Base-by-base conservation (phyloP, 1,140 invertebrate genomes). In the Cyrtorhinus lividipennis region DNA sequence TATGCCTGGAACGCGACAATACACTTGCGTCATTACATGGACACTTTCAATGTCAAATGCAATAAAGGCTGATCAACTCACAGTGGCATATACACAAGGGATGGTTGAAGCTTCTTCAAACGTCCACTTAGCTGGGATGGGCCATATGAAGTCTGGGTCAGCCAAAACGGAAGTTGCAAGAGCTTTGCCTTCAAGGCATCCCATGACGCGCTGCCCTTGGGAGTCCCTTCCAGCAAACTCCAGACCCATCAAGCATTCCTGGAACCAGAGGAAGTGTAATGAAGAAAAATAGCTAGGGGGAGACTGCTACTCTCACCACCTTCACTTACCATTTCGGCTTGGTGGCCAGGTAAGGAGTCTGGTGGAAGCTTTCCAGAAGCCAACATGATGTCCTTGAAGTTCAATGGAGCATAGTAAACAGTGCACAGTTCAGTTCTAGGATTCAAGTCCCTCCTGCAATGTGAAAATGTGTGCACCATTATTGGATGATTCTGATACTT, bases 331-430 rank as follows among this genome's bases (percentile, higher is more conserved):
- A 72, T 71, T 63, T 82, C 81, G 15, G 86, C 85, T 45, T 89
- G 74, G 71, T 90, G 81, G 66, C 90, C 90, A 45, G 95, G 94
- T 45, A 98, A 79, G 38, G 94, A 91, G 78, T 98, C 94, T 23
- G 92, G 91, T 25, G 92, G 88, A 38, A 98, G 78, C 75, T 96
- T 95, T 65, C 95, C 95, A 24, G 90, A 92, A 1, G 94, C 93
- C 66, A 98, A 77, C 95, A 98, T 98, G 44, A 98, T 86, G 73
- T 98, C 95, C 63, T 94, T 83, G 85, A 98, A 98, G 75, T 98
- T 98, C 2, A 98, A 79, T 23, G 95, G 87, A 2, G 94, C 86
- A 75, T 93, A 97, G 71, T 94, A 89, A 8, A 98, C 92, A 64
- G 77, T 80, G 74, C 92, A 97, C 1, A 94, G 74, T 69, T 87